phyloP scores from a whole-genome alignment of 2,888 invertebrate species.

The Odontomyia ornata region DNA sequence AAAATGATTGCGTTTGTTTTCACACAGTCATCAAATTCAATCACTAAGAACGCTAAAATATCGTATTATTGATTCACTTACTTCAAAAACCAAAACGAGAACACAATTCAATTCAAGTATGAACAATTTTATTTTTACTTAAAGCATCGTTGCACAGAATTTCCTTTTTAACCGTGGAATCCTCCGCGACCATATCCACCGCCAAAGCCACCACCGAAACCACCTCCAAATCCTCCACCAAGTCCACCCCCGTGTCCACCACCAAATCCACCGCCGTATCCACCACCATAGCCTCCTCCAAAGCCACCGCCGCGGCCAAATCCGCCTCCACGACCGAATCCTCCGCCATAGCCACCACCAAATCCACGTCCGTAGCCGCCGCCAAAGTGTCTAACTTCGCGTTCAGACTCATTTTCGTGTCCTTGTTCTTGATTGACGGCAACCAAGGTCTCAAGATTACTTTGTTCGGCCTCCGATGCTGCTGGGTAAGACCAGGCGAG shows the following conservation, averaged over 20 bases:
- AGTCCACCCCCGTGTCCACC: slow-evolving; percentile 27
- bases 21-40: too few species aligned
- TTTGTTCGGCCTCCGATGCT: neutral
- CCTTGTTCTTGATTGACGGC: slow-evolving; percentile 4
- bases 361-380: slow-evolving; percentile 33
- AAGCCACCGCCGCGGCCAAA: slow-evolving; percentile 24
- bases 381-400: slow-evolving; percentile 1
- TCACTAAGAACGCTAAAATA: too few species aligned
- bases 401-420: slow-evolving; percentile 21
- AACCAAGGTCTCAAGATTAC: neutral
- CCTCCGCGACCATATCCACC: neutral
- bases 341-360: slow-evolving; percentile 40
- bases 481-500: neutral
- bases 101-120: too few species aligned
- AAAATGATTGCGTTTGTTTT: too few species aligned
- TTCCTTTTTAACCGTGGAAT: neutral
- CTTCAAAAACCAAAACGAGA: too few species aligned
- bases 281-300: slow-evolving; percentile 37
- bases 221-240: slow-evolving; percentile 15
- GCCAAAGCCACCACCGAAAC: neutral
- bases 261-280: slow-evolving; percentile 36
- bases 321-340: slow-evolving; percentile 30
- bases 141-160: too few species aligned
- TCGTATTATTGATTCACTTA: too few species aligned
- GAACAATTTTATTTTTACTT: too few species aligned